Evolutionary conservation across 2,113 vertebrate species (phyloP).

Genomic region (Daubentonia madagascariensis): DNA sequence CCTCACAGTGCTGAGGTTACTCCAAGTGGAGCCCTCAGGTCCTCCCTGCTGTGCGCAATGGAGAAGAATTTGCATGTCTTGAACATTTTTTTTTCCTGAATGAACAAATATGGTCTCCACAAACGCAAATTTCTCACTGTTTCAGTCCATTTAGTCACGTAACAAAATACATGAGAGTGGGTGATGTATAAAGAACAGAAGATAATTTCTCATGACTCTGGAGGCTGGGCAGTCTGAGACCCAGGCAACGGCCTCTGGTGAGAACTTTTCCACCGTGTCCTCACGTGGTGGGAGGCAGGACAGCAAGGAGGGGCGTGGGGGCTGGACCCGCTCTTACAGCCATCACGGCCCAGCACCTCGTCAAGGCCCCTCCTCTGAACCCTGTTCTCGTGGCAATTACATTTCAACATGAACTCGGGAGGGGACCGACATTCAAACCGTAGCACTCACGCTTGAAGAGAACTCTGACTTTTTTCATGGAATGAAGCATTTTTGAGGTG

Average conservation of each 20-base stretch:
- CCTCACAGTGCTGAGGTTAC: too few relatives aligned
- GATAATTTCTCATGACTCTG: too few relatives aligned
- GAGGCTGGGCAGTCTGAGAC: background rate
- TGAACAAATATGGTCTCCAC: background rate
- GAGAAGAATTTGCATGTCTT: too few relatives aligned
- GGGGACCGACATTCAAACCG: background rate
- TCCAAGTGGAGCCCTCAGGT: rapidly evolving
- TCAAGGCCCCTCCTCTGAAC: background rate
- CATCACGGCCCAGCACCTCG: background rate
- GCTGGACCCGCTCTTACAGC: too few relatives aligned
- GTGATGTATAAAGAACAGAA: background rate
- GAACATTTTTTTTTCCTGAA: background rate
- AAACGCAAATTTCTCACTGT: background rate
- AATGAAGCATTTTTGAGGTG: background rate
- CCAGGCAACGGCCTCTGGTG: background rate
- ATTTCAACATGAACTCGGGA: background rate
- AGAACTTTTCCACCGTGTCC: background rate
- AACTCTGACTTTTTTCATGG: background rate
- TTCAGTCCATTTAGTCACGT: too few relatives aligned
- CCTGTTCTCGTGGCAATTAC: too few relatives aligned
- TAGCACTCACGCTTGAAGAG: background rate
- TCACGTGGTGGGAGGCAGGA: rapidly evolving
- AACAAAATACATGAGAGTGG: rapidly evolving
- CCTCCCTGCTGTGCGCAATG: rapidly evolving
- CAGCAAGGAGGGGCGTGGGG: rapidly evolving